A percentile compares a stretch with the other conserved stretches of the same genome.
Conservation (phyloP, 2,113 vertebrate genomes). For the Callocephalon fimbriatum region DNA sequence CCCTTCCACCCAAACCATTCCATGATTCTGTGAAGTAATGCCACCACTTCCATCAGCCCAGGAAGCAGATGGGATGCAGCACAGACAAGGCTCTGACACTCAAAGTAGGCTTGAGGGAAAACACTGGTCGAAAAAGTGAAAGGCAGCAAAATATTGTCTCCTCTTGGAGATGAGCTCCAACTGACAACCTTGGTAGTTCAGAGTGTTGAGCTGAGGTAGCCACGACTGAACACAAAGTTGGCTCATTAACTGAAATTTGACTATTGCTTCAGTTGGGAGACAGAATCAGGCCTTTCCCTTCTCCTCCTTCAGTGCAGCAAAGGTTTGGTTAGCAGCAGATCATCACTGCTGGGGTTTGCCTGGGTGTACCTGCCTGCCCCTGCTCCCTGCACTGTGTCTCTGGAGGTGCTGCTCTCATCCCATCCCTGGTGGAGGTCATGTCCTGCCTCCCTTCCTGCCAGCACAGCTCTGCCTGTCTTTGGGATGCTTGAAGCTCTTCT, state of each 20-base stretch:
- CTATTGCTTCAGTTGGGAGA: rapidly evolving
- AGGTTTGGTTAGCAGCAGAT: neutral
- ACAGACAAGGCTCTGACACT: neutral
- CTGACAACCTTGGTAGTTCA: rapidly evolving
- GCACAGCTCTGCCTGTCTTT: rapidly evolving
- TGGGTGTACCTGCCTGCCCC: too few relatives aligned
- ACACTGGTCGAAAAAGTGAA: neutral
- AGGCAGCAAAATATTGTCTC: neutral
- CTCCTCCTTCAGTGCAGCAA: too few relatives aligned
- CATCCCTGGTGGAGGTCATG: rapidly evolving
- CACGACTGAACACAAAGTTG: rapidly evolving
- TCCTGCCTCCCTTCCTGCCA: rapidly evolving
- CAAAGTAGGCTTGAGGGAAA: neutral
- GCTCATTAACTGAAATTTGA: rapidly evolving
- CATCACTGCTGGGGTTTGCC: neutral
- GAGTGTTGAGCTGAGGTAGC: neutral
- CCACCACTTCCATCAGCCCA: rapidly evolving
- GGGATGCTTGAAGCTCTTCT: neutral
- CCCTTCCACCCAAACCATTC: neutral
- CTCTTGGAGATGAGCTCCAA: rapidly evolving
- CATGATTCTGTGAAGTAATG: neutral
- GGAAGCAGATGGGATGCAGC: rapidly evolving
- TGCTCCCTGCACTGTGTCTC: neutral
- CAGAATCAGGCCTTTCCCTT: neutral
- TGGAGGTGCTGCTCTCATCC: neutral